phyloP scores from a whole-genome alignment of 2,797 vertebrate genomes.

The Diplodus puntazzo region DNA sequence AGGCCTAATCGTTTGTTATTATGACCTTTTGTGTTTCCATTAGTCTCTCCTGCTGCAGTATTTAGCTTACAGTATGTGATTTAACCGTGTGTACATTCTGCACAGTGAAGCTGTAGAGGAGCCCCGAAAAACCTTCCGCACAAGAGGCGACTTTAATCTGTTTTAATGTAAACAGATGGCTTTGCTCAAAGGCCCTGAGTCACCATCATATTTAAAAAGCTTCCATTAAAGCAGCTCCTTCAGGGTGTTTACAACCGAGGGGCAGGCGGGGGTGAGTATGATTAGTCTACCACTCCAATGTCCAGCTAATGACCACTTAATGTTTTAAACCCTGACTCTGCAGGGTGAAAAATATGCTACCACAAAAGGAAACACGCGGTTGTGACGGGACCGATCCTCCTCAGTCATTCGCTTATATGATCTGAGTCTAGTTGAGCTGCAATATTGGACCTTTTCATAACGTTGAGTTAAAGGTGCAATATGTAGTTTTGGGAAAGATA shows the following conservation, averaged over 20 bases:
- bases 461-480: too few species aligned
- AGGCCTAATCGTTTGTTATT: slow-evolving; percentile 93
- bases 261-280: slow-evolving; percentile 72
- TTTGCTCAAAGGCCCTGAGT: slow-evolving; percentile 84
- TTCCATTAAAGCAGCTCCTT: slow-evolving; percentile 78
- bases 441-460: background rate
- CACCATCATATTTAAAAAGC: slow-evolving; percentile 76
- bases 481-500: too few species aligned
- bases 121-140: slow-evolving; percentile 80
- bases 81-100: slow-evolving; percentile 91
- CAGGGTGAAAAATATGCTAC: slow-evolving; percentile 22
- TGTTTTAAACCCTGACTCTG: slow-evolving; percentile 44
- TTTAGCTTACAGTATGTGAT: slow-evolving; percentile 80
- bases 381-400: slow-evolving; percentile 2
- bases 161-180: slow-evolving; percentile 76
- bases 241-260: slow-evolving; percentile 76
- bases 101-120: slow-evolving; percentile 82
- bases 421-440: background rate
- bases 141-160: slow-evolving; percentile 90
- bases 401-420: slow-evolving; percentile 5
- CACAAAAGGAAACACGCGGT: slow-evolving; percentile 50
- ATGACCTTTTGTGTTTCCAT: slow-evolving; percentile 96
- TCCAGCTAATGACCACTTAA: slow-evolving; percentile 78
- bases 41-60: slow-evolving; percentile 85
- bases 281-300: slow-evolving; percentile 75